Evolutionary conservation across 92 coral and sea anemone genomes (phyloP), one percentile per base, ranked within the genome.

Genomic region (Phenganax subtilis): DNA sequence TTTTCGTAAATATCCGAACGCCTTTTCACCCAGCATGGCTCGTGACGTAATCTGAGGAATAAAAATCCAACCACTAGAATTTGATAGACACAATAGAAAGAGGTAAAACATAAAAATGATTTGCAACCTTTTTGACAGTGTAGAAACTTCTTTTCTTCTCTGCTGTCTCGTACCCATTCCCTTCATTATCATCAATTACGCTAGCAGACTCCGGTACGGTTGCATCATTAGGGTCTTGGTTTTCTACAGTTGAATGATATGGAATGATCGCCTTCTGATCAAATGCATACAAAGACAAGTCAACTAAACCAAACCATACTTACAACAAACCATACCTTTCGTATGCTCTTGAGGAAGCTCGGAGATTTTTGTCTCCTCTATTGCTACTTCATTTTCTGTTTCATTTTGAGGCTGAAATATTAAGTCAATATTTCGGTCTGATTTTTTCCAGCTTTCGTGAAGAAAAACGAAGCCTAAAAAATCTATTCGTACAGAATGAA

Each of bases 11-110:
- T 86, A 94, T 4, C 87, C 92, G 57, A 88, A 92, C 55, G 98
- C 97, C 82, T 92, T 92, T 59, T 91, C 65, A 37, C 98, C 98
- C 61, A 94, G 87, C 76, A 88, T 88, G 2, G 98, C 91, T 55
- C 98, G 98, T 30, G 75, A 51, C 7, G 96, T 94, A 14, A 87
- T 87, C 98, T 92, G 68, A 53, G 82, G 57, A 57, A 10, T n/a
- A 9, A 2, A 62, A 20, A 31, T 62, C 9, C 17, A 44, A 59
- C 28, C 0, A 5, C 6, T 10, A n/a, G 31, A 7, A 64, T 6
- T 44, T 7, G 67, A 15, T 28, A n/a, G 70, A 44, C 67, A 64
- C 47, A 11, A 61, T 28, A 61, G 27, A 15, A 17, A 61, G 28
- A 12, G 0, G 7, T 12, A 7, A 14, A 61, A 61, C 25, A 59